phyloP scores from a whole-genome alignment of 2,113 vertebrate genomes.

The Columba janthina region DNA sequence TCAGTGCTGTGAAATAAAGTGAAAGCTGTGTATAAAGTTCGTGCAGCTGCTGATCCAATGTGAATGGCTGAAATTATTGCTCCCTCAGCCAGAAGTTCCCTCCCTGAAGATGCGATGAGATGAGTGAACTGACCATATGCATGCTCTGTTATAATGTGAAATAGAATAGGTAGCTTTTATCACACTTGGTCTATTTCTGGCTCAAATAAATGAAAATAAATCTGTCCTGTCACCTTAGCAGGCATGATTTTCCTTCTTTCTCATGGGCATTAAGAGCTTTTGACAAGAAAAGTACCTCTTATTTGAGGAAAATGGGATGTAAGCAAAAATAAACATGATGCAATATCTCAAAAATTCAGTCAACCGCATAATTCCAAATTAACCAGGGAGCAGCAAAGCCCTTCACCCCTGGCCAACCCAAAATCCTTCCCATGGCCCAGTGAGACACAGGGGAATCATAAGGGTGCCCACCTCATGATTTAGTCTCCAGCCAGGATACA shows the following conservation, averaged over 20 bases:
- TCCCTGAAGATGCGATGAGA: background rate
- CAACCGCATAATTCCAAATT: accelerated
- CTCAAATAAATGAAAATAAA: background rate
- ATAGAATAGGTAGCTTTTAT: background rate
- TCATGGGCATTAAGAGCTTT: background rate
- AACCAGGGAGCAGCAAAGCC: background rate
- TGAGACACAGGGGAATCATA: background rate
- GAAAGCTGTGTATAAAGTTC: background rate
- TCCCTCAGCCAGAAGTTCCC: background rate
- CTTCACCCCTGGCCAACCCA: background rate
- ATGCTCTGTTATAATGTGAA: background rate
- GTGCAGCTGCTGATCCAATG: background rate
- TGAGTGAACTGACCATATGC: background rate
- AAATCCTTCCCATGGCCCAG: background rate
- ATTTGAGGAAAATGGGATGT: background rate
- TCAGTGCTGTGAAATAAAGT: background rate
- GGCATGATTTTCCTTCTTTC: background rate
- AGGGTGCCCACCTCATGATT: background rate
- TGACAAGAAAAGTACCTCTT: background rate
- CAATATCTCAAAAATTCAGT: background rate
- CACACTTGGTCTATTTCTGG: background rate
- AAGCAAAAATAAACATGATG: background rate
- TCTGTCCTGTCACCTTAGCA: background rate
- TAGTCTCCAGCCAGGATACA: background rate
- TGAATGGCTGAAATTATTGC: background rate